A percentile compares a stretch with the other conserved stretches of the same genome.
Conservation (phyloP, 2,797 vertebrate genomes). For the Enteromius thamalakanensis region DNA sequence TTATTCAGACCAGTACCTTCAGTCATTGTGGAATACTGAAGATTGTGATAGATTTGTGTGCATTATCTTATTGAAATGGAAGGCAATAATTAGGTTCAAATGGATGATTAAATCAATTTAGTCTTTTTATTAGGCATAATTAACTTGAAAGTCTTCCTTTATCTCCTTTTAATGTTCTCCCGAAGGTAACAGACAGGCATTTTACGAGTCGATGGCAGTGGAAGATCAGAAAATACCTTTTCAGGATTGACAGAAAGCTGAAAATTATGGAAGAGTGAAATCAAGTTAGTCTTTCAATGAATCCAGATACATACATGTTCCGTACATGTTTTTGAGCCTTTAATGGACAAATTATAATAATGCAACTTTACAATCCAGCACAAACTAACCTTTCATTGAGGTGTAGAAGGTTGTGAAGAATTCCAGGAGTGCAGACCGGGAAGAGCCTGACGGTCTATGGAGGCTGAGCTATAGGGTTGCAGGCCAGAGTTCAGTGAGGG, state of each 20-base stretch:
- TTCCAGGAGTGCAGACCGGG: conserved; percentile 75
- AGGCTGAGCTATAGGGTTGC: conserved; percentile 75
- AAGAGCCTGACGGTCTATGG: conserved; percentile 74
- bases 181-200: background rate
- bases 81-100: background rate
- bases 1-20: background rate
- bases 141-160: background rate
- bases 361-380: background rate
- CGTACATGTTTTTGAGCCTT: background rate
- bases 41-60: background rate
- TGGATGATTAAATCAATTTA: background rate
- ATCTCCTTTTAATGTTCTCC: conserved; percentile 5
- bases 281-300: background rate
- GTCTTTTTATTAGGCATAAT: background rate
- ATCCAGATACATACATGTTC: no score
- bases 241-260: background rate
- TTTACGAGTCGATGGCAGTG: background rate
- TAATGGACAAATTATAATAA: background rate
- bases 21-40: background rate
- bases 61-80: background rate
- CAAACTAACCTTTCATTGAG: conserved; percentile 54
- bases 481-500: conserved; percentile 65
- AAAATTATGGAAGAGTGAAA: background rate
- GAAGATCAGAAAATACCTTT: conserved; percentile 1
- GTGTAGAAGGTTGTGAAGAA: conserved; percentile 82